Conservation (phyloP, 2,888 invertebrate genomes). For the Amphimallon solstitiale region DNA sequence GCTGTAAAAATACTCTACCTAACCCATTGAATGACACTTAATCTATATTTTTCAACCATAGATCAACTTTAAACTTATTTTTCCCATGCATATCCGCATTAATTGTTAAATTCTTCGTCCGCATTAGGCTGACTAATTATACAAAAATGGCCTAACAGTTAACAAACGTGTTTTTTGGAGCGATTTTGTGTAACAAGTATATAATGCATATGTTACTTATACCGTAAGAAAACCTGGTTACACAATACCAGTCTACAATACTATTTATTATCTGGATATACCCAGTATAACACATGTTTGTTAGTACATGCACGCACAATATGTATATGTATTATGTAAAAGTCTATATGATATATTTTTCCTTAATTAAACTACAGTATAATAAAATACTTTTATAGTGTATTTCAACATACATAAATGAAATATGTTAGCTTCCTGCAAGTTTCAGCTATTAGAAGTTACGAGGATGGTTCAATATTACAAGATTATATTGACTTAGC, state of each 20-base stretch:
- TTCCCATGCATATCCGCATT: slow-evolving; percentile 3
- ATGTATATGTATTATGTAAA: not conserved
- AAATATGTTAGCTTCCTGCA: no score
- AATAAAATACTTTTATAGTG: no score
- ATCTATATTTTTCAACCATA: not conserved
- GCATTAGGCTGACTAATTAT: not conserved
- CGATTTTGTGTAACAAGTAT: not conserved
- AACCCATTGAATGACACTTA: not conserved
- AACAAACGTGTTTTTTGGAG: not conserved
- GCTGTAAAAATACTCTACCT: no score
- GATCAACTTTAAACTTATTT: not conserved
- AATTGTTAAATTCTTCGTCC: slow-evolving; percentile 2
- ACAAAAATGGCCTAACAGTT: not conserved
- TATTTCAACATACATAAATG: no score
- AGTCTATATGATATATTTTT: slow-evolving; percentile 2
- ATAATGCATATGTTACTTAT: not conserved
- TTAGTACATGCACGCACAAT: not conserved
- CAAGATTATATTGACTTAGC: no score
- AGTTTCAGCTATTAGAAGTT: no score
- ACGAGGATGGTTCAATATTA: no score
- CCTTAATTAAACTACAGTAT: not conserved
- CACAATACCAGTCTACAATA: not conserved
- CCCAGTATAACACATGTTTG: not conserved
- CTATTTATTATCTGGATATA: no score
- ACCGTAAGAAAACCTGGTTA: not conserved